A percentile compares a stretch with the other conserved stretches of the same genome.
phyloP scores from a whole-genome alignment of 2,888 invertebrate genomes.

The Ferdinandea cuprea region DNA sequence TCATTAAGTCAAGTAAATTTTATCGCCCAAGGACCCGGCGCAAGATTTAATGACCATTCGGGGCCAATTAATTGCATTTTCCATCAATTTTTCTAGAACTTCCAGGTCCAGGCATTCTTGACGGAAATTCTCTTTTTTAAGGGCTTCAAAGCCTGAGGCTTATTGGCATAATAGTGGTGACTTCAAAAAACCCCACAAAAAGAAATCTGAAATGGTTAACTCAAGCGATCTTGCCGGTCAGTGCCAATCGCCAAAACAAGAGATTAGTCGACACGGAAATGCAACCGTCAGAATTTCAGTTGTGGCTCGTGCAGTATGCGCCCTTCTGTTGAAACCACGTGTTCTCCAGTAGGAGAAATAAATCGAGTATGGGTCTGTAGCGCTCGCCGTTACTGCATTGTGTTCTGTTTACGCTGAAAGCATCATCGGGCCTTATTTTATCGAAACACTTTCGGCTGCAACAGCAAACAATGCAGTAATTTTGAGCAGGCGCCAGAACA shows the following conservation, averaged over 20 bases:
- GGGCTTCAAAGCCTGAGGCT: background rate
- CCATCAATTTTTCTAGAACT: background rate
- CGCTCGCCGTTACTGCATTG: background rate
- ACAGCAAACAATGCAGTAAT: background rate
- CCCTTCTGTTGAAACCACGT: background rate
- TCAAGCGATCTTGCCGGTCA: background rate
- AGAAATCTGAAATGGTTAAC: background rate
- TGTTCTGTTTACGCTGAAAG: no score
- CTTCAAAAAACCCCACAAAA: background rate
- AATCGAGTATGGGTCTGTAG: background rate
- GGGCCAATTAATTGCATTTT: background rate
- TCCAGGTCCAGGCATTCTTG: background rate
- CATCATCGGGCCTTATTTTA: no score
- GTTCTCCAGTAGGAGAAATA: no score
- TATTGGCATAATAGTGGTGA: background rate
- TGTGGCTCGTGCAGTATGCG: background rate
- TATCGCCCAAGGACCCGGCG: background rate
- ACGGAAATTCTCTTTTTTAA: background rate
- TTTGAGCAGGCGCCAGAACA: background rate
- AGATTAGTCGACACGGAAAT: background rate
- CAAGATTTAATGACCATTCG: background rate
- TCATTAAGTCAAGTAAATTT: background rate
- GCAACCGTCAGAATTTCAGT: background rate
- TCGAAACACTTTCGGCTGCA: no score
- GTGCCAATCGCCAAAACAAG: background rate